Base-by-base conservation (phyloP, 2,797 vertebrate species). In the Channa striata region DNA sequence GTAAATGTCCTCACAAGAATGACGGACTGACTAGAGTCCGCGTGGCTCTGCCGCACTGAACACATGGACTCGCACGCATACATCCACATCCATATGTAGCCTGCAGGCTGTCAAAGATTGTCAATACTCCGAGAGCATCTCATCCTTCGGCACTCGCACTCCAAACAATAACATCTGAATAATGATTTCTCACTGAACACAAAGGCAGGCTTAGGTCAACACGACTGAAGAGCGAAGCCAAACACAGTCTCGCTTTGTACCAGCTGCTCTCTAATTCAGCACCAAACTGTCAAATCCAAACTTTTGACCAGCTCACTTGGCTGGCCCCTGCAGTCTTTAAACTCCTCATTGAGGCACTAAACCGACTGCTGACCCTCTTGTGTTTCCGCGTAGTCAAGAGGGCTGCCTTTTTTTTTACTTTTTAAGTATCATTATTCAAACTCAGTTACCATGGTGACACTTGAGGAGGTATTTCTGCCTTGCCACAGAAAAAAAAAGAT, bases 381-480 rank as follows among this genome's bases (percentile, higher is more conserved):
- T 77, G 11, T 56, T 44, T 60, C 57, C 66, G 30, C 47, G 54
- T 17, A 58, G 81, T 79, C 73, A 72, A 76, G 52, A 51, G 54
- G 56, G 52, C 66, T 52, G 73, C 72, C n/a, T 84, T 84, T 61
- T 85, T 84, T 62, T 44, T 70, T 85, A 89, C 81, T 72, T 81
- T 90, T 90, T 86, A 92, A 93, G 89, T 87, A 82, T 91, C 87
- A 92, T 93, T 93, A 91, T 84, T 92, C 77, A 88, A 89, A 92
- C 92, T 92, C 89, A 77, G 94, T 94, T 94, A 89, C 94, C 92
- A 95, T 95, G 92, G 94, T 81, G 90, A 95, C 89, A 85, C 81
- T 85, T 83, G 65, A 89, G 83, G 89, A 90, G 90, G 91, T 92
- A 90, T 93, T 90, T 91, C 83, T 91, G 90, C 88, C 89, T 89